These are phyloP conservation scores for Poecile montanus DNA, from an alignment of 2,797 vertebrate species.

Conservation along the genomic window DNA sequence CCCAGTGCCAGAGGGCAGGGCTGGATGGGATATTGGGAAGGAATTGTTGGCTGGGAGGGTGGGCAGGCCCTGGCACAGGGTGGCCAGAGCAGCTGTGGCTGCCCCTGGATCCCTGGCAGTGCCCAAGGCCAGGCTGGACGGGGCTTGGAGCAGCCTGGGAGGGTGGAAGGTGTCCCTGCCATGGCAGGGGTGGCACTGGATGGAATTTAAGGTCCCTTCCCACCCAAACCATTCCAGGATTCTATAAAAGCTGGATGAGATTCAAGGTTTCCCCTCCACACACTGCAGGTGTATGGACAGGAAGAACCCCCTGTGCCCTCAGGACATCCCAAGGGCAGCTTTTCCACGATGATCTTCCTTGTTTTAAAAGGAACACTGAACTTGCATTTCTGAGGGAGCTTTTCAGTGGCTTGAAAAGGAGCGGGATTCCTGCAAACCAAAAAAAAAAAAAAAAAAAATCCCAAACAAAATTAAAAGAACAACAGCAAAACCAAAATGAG, in stretches of 20 bases:
- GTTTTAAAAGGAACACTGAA: not conserved
- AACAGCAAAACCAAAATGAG: not conserved
- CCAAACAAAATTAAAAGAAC: not conserved
- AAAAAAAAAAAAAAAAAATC: not conserved
- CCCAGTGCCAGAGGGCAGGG: not conserved
- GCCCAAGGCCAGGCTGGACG: not conserved
- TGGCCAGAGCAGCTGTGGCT: not conserved
- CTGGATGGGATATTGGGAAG: not conserved
- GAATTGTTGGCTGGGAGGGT: not conserved
- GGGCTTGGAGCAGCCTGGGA: not conserved
- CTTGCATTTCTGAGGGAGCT: not conserved
- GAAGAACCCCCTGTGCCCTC: not conserved
- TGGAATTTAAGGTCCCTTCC: not conserved
- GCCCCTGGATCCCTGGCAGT: not conserved
- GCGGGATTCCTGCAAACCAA: not conserved
- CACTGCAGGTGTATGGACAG: rapidly evolving
- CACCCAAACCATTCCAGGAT: not conserved
- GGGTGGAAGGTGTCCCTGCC: not conserved
- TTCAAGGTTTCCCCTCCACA: not conserved
- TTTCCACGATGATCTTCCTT: not conserved
- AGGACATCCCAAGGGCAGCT: not conserved
- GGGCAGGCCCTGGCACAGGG: not conserved
- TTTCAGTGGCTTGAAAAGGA: not conserved
- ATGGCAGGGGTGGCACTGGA: not conserved
- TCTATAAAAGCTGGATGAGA: not conserved